phyloP scores from a whole-genome alignment of 2,888 invertebrate genomes.

The Bruchidius siliquastri region DNA sequence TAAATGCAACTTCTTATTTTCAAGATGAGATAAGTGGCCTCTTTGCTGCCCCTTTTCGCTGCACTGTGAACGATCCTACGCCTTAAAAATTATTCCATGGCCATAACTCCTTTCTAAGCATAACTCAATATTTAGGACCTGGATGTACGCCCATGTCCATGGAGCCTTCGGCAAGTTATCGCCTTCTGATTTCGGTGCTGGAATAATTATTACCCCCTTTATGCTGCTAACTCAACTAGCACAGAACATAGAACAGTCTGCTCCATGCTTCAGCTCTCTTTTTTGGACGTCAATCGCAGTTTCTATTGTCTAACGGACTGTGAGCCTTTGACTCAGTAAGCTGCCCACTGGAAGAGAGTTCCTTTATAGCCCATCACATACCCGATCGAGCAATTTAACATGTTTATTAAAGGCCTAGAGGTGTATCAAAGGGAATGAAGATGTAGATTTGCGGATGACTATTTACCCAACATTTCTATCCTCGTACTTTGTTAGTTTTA shows the following conservation, averaged over 20 bases:
- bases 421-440: too few relatives aligned
- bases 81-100: too few relatives aligned
- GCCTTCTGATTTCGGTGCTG: constrained; percentile 37
- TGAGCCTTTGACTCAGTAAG: not conserved
- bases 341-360: not conserved
- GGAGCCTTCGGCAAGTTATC: constrained; percentile 33
- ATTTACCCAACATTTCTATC: too few relatives aligned
- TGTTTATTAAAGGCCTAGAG: too few relatives aligned
- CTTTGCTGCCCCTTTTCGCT: too few relatives aligned
- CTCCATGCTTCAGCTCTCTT: not conserved
- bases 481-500: too few relatives aligned
- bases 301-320: not conserved
- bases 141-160: not conserved
- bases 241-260: not conserved
- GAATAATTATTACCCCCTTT: constrained; percentile 32
- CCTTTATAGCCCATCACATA: not conserved
- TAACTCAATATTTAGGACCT: not conserved
- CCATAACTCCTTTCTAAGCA: not conserved
- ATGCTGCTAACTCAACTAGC: not conserved
- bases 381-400: not conserved
- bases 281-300: not conserved
- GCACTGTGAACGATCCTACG: too few relatives aligned
- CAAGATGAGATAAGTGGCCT: too few relatives aligned
- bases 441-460: too few relatives aligned
- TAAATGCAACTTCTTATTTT: too few relatives aligned